These are phyloP conservation scores for Mesoligia furuncula DNA, from an alignment of 2,888 invertebrate species.

Conservation along the genomic window DNA sequence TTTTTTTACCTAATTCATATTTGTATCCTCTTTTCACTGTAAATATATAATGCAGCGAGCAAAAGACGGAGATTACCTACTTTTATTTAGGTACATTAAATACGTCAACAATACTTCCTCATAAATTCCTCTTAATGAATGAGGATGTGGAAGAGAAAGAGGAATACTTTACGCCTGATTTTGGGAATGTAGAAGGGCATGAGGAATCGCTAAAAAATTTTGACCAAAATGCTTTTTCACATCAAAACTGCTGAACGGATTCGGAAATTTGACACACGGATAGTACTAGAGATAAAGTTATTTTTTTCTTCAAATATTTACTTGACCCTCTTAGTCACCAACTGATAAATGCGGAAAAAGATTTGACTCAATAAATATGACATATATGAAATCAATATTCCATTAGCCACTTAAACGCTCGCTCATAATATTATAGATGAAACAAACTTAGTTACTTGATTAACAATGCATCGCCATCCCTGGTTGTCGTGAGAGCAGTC, in stretches of 20 bases:
- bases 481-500: conserved; percentile 29
- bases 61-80: too few species aligned
- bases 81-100: too few species aligned
- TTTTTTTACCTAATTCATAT: too few species aligned
- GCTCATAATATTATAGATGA: background rate
- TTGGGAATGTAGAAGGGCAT: too few species aligned
- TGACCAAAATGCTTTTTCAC: background rate
- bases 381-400: conserved; percentile 19
- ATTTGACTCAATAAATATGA: background rate
- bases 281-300: background rate
- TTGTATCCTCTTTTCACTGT: too few species aligned
- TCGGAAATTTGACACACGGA: background rate
- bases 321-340: background rate
- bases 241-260: background rate
- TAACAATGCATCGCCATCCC: conserved; percentile 19
- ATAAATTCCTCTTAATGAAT: too few species aligned
- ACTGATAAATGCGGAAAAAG: conserved; percentile 1
- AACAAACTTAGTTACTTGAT: background rate
- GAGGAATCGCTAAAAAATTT: too few species aligned
- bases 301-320: background rate
- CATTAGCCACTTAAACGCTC: background rate
- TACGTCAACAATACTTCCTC: too few species aligned
- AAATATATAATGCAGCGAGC: too few species aligned
- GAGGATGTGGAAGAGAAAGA: too few species aligned
- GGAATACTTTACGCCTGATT: too few species aligned